These are phyloP conservation scores for Clusia tigrina DNA, from an alignment of 2,888 invertebrate species.

Conservation along the genomic window DNA sequence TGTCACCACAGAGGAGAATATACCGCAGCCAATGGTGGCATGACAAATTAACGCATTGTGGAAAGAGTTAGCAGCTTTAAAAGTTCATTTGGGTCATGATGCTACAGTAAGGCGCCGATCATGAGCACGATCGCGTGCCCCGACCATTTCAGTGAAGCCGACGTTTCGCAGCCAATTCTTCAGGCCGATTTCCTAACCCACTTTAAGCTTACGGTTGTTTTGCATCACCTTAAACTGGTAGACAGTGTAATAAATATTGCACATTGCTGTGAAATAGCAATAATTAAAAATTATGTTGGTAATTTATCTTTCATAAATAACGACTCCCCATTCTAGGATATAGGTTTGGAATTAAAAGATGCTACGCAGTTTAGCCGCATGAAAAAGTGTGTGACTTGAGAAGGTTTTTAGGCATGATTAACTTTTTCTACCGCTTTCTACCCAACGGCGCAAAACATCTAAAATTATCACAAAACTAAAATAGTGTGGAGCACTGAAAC, in stretches of 20 bases:
- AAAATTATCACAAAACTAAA: neutral
- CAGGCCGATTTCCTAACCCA: slow-evolving; percentile 28
- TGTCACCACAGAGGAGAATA: neutral
- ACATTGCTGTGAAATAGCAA: neutral
- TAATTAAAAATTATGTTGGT: neutral
- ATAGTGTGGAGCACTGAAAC: neutral
- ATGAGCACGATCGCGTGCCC: neutral
- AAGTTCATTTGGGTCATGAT: neutral
- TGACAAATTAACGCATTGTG: neutral
- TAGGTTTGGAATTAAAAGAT: slow-evolving; percentile 23
- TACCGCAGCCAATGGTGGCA: neutral
- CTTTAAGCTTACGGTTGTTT: slow-evolving; percentile 11
- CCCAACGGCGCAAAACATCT: slow-evolving; percentile 10
- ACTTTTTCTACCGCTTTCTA: slow-evolving; percentile 10
- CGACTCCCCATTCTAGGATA: slow-evolving; percentile 19
- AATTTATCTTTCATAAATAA: slow-evolving; percentile 14
- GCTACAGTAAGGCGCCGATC: neutral
- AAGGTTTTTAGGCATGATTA: slow-evolving; percentile 11
- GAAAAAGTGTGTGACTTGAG: slow-evolving; percentile 6
- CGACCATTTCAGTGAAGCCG: slow-evolving; percentile 20
- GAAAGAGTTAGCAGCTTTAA: slow-evolving; percentile 1
- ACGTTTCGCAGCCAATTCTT: slow-evolving; percentile 29
- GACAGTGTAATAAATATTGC: slow-evolving; percentile 18
- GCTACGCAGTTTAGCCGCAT: slow-evolving; percentile 2
- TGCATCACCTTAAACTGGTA: slow-evolving; percentile 21